Conservation (phyloP, 2,888 invertebrate species). For the Chrysodeixis includens region DNA sequence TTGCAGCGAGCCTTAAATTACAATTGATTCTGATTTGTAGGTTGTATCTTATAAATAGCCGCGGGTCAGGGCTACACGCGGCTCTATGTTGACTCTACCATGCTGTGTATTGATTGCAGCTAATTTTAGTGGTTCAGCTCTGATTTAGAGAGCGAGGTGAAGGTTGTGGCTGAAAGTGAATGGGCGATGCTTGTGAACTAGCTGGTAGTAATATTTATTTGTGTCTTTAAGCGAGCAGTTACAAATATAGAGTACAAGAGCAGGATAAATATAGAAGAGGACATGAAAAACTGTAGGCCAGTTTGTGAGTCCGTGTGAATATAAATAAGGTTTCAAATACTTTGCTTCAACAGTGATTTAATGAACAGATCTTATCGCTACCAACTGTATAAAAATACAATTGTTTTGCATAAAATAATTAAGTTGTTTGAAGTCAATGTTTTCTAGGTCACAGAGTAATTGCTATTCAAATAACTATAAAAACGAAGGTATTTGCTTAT, state of each 20-base stretch:
- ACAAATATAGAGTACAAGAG: no score
- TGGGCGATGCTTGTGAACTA: neutral
- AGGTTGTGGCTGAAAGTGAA: conserved; percentile 7
- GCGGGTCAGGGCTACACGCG: conserved; percentile 33
- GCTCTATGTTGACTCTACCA: neutral
- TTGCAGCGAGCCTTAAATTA: conserved; percentile 1
- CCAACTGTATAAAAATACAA: neutral
- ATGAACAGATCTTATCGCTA: neutral
- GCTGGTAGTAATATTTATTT: neutral
- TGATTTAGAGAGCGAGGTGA: conserved; percentile 11
- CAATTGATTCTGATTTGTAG: conserved; percentile 9
- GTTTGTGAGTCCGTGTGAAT: neutral
- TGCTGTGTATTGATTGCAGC: conserved; percentile 2
- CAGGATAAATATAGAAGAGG: no score
- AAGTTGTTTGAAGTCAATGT: neutral
- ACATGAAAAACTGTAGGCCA: no score
- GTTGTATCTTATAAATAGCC: conserved; percentile 40
- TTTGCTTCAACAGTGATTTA: no score
- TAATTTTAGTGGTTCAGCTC: conserved; percentile 1
- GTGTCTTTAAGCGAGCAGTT: neutral
- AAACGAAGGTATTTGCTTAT: neutral
- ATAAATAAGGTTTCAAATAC: neutral
- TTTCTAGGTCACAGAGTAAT: neutral
- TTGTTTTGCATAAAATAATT: neutral
- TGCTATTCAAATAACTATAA: neutral